Evolutionary conservation across 2,888 invertebrate species (phyloP), one percentile per base, ranked within the genome.

Genomic region (Eugnorisma glareosa): DNA sequence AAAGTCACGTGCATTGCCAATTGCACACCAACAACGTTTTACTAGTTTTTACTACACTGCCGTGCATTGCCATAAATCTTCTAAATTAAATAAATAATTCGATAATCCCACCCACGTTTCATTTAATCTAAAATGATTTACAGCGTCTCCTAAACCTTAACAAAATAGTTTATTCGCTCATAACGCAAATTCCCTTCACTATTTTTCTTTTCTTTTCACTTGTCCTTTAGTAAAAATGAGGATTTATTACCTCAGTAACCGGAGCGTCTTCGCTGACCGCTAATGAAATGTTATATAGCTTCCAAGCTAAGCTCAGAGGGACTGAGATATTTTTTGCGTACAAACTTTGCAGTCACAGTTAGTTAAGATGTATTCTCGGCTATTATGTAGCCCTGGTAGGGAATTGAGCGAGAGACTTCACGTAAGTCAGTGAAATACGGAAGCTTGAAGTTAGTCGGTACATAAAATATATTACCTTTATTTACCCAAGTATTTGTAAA

Each of bases 121-220:
- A 85, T 85, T 61, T 64, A 85, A 75, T 79, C 63, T 59, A 57
- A 83, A 83, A 76, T 79, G 70, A 86, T 83, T 67, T 73, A 84
- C 73, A 67, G 35, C 45, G 24, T 10, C 59, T 57, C 67, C 63
- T 73, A 73, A 73, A 75, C 73, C 86, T 67, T 61, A 81, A 77
- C 79, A 77, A 76, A 82, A 86, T 89, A 89, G 84, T 88, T 87
- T 89, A 86, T 87, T 78, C 73, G 75, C 83, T 88, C 86, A 88
- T 89, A 91, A 93, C 90, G 90, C 91, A 93, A 93, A 93, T 93
- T 92, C 92, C 90, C 86, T 86, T 86, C 87, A 88, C 93, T 94
- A 94, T 95, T 94, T 95, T 93, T 94, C 94, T 94, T 94, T 93
- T 94, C 92, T 93, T 94, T 95, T 95, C 95, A 95, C 95, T 94